A percentile compares a stretch with the other conserved stretches of the same genome.
Conservation (phyloP, 2,113 vertebrate species). For the Pelobates fuscus region DNA sequence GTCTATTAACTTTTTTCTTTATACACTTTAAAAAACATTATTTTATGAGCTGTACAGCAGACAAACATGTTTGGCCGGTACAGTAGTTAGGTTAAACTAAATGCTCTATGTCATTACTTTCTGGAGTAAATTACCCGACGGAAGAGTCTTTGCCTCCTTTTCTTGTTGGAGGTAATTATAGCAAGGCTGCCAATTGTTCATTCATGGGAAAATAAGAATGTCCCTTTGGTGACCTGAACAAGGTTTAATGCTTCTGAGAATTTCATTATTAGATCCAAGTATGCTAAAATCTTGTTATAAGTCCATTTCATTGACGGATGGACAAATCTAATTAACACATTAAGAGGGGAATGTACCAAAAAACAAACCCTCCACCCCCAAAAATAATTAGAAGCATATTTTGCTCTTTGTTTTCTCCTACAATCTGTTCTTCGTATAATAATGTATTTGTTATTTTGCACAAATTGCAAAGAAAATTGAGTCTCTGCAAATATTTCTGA, state of each 20-base stretch:
- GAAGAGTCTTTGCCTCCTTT: background rate
- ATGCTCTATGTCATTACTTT: constrained; percentile 13
- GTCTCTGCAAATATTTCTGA: no score
- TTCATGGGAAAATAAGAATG: constrained; percentile 32
- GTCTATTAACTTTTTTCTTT: background rate
- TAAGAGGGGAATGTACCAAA: background rate
- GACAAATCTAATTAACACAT: constrained; percentile 19
- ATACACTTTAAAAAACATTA: background rate
- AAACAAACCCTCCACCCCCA: no score
- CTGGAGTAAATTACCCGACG: background rate
- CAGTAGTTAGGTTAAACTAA: background rate
- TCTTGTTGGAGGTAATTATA: constrained; percentile 32
- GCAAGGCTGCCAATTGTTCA: constrained; percentile 23
- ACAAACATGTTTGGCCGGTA: background rate
- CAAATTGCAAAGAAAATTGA: no score
- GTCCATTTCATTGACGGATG: constrained; percentile 27
- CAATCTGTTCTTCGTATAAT: no score
- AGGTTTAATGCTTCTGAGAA: constrained; percentile 33
- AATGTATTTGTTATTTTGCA: no score
- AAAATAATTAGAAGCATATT: background rate
- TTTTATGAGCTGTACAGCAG: background rate
- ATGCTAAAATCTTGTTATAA: constrained; percentile 26
- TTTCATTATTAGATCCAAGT: constrained; percentile 32
- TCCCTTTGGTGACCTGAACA: constrained; percentile 29
- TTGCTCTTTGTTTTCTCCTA: no score